Percentiles rank a stretch among this genome's conserved stretches.
Conservation (phyloP, 2,888 invertebrate genomes). For the Slavum lentiscoides region DNA sequence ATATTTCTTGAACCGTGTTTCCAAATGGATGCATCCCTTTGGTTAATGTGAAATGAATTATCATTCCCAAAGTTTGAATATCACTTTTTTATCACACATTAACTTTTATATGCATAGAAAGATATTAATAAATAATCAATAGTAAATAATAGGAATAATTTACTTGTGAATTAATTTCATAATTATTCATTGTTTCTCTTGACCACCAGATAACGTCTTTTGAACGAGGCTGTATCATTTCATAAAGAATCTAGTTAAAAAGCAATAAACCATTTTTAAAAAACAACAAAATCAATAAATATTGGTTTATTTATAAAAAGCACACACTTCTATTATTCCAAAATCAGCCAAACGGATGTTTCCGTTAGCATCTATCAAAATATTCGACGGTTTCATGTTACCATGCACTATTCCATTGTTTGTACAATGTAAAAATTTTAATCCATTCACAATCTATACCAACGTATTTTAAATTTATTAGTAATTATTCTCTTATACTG, state of each 20-base stretch:
- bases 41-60: slow-evolving; percentile 20
- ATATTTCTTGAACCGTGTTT: not conserved
- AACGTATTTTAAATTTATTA: too few species aligned
- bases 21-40: slow-evolving; percentile 13
- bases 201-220: slow-evolving; percentile 22
- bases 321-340: not conserved
- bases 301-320: not conserved
- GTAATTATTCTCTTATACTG: too few species aligned
- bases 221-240: not conserved
- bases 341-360: slow-evolving; percentile 15
- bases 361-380: slow-evolving; percentile 1
- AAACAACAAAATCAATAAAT: not conserved
- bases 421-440: slow-evolving; percentile 5
- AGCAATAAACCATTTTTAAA: too few species aligned
- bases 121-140: too few species aligned
- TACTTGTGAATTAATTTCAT: not conserved
- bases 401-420: slow-evolving; percentile 6
- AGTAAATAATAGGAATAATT: not conserved
- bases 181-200: not conserved
- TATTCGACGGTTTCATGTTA: slow-evolving; percentile 24
- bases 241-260: not conserved
- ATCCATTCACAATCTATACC: slow-evolving; percentile 1
- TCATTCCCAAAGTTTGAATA: slow-evolving; percentile 26
- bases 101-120: not conserved
- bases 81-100: not conserved